Percentiles rank a stretch among this genome's conserved stretches.
phyloP scores from a whole-genome alignment of 1,140 invertebrate genomes.

The Heliconius nattereri region DNA sequence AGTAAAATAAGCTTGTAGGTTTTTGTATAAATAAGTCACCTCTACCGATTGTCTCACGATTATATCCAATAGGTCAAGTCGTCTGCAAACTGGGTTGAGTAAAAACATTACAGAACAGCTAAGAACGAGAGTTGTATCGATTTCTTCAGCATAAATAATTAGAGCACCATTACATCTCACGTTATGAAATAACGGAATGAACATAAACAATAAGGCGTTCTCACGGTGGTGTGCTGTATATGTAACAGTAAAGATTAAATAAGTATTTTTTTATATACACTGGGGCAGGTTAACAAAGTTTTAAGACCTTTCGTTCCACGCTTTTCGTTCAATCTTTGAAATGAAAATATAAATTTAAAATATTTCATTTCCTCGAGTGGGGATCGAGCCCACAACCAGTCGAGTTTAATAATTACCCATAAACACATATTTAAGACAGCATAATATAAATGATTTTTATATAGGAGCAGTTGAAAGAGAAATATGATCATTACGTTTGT shows the following conservation, averaged over 20 bases:
- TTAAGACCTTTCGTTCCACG: no score
- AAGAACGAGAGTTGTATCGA: constrained; percentile 30
- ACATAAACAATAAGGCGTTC: constrained; percentile 25
- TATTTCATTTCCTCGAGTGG: no score
- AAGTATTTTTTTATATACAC: not conserved
- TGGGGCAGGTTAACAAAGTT: no score
- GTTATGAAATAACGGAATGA: constrained; percentile 23
- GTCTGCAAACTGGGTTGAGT: constrained; percentile 31
- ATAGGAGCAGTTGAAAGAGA: not conserved
- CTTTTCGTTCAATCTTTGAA: no score
- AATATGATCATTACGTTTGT: not conserved
- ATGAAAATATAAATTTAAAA: no score
- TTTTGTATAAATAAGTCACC: constrained; percentile 20
- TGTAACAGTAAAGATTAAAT: not conserved
- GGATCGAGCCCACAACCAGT: no score
- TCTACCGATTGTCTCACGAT: constrained; percentile 17
- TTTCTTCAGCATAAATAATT: constrained; percentile 31
- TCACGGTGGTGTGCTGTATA: constrained; percentile 24
- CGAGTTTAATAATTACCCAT: not conserved
- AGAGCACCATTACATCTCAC: constrained; percentile 24
- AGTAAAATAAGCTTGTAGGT: not conserved
- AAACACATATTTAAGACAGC: not conserved
- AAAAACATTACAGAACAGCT: constrained; percentile 27
- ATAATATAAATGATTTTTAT: not conserved
- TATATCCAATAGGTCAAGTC: constrained; percentile 32